These are phyloP conservation scores for Macaria notata DNA, from an alignment of 2,888 invertebrate genomes.

Conservation along the genomic window DNA sequence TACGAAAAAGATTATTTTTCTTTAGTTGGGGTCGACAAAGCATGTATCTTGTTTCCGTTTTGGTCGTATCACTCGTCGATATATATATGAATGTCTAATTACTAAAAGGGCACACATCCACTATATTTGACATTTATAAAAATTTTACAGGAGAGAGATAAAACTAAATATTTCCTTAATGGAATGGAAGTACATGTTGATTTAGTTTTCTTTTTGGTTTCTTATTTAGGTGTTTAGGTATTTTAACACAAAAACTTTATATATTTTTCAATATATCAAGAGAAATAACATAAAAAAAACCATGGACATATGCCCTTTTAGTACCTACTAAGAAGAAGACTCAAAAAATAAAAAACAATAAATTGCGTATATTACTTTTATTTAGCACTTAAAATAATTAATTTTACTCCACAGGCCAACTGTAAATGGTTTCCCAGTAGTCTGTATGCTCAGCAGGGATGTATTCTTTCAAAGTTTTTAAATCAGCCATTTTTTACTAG, in stretches of 20 bases:
- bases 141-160: conserved; percentile 4
- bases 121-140: too few species aligned
- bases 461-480: too few species aligned
- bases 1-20: too few species aligned
- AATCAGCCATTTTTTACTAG: too few species aligned
- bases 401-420: too few species aligned
- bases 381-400: too few species aligned
- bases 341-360: conserved; percentile 11
- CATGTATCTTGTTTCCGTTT: too few species aligned
- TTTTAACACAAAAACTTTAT: conserved; percentile 3
- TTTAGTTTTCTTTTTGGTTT: neutral
- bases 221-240: conserved; percentile 3
- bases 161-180: neutral
- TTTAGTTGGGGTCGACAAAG: too few species aligned
- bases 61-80: too few species aligned
- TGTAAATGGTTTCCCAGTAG: too few species aligned
- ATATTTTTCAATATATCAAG: conserved; percentile 10
- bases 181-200: conserved; percentile 2
- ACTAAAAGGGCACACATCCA: neutral
- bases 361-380: conserved; percentile 7
- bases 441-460: too few species aligned
- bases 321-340: conserved; percentile 7
- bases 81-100: neutral
- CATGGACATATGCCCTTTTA: conserved; percentile 15
- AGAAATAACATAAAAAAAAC: conserved; percentile 14